Percentiles rank a stretch among this genome's conserved stretches.
Conservation (phyloP, 2,888 invertebrate species). For the Dysmachus trigonus region DNA sequence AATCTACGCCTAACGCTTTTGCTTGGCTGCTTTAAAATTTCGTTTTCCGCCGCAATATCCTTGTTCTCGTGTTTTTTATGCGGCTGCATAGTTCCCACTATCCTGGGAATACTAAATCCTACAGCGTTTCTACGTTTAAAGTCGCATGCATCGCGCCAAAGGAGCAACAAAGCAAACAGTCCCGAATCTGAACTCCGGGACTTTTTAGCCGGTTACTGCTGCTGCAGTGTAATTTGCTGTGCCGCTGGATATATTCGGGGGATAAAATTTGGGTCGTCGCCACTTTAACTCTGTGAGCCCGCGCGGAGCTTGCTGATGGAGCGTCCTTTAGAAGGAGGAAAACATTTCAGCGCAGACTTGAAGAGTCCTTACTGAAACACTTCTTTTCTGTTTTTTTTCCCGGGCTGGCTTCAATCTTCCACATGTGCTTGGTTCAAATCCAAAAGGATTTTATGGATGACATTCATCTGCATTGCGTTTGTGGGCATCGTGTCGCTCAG, state of each 20-base stretch:
- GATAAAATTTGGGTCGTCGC: slow-evolving; percentile 32
- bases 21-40: not conserved
- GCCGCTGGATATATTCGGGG: not conserved
- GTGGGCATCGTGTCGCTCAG: slow-evolving; percentile 69
- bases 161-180: not conserved
- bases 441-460: slow-evolving; percentile 69
- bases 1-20: not conserved
- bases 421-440: slow-evolving; percentile 27
- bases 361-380: not conserved
- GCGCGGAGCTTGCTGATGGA: not conserved
- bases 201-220: not conserved
- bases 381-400: not conserved
- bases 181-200: not conserved
- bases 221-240: not conserved
- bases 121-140: not conserved
- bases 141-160: not conserved
- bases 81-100: not conserved
- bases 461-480: slow-evolving; percentile 67
- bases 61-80: not conserved
- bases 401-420: not conserved
- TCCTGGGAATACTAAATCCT: not conserved
- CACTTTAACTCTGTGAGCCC: not conserved
- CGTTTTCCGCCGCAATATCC: not conserved
- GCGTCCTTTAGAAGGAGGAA: not conserved
- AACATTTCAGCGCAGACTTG: not conserved